These are phyloP conservation scores for Prunella strophiata DNA, from an alignment of 2,797 vertebrate species.

Conservation along the genomic window DNA sequence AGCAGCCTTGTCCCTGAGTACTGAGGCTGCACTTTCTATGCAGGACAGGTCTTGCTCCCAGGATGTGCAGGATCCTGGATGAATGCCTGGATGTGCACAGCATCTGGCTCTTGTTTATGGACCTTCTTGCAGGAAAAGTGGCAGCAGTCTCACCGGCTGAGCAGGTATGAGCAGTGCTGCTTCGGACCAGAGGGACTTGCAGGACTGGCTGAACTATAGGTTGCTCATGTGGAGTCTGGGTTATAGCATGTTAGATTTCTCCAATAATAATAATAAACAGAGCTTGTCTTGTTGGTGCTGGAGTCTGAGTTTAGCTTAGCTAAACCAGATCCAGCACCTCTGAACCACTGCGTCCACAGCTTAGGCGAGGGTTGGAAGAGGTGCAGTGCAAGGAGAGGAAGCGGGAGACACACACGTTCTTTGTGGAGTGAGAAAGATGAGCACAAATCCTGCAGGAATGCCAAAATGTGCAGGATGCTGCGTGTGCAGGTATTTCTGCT, in stretches of 20 bases:
- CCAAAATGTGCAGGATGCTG: slow-evolving; percentile 50
- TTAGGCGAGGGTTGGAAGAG: background rate
- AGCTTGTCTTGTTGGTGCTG: background rate
- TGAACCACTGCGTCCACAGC: background rate
- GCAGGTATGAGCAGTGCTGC: background rate
- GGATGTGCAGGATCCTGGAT: background rate
- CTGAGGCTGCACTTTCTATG: background rate
- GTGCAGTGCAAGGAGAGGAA: background rate
- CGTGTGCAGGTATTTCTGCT: slow-evolving; percentile 62
- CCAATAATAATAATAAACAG: background rate
- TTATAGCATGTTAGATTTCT: background rate
- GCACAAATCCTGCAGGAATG: background rate
- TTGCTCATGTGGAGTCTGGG: background rate
- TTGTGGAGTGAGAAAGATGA: slow-evolving; percentile 36
- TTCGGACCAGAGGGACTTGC: background rate
- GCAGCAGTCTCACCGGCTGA: background rate
- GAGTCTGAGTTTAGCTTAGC: background rate
- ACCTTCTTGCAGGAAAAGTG: background rate
- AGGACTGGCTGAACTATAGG: background rate
- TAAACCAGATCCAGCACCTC: background rate
- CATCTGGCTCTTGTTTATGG: background rate
- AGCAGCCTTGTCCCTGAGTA: background rate
- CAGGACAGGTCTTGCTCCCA: background rate
- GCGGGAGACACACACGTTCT: background rate
- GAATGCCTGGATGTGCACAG: background rate